A percentile compares a stretch with the other conserved stretches of the same genome.
Evolutionary conservation across 2,797 vertebrate genomes (phyloP).

Genomic region (Labroides dimidiatus): DNA sequence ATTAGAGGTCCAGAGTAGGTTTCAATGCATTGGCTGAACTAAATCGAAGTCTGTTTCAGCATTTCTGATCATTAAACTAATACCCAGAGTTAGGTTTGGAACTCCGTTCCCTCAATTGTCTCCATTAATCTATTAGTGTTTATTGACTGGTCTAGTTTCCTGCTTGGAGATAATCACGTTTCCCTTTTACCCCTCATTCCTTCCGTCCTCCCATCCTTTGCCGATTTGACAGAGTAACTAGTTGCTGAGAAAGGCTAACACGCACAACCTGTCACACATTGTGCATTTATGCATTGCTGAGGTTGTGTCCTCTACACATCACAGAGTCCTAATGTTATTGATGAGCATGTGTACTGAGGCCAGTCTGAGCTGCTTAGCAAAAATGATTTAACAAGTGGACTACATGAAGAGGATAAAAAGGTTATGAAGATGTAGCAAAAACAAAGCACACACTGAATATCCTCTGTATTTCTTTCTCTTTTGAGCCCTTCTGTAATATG

Average conservation of each 20-base stretch:
- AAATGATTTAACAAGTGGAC: slow-evolving; percentile 25
- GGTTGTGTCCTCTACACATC: slow-evolving; percentile 14
- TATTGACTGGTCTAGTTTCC: slow-evolving; percentile 75
- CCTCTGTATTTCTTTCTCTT: not conserved
- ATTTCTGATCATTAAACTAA: slow-evolving; percentile 78
- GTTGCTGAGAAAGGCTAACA: slow-evolving; percentile 59
- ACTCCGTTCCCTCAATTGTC: slow-evolving; percentile 50
- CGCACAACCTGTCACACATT: slow-evolving; percentile 40
- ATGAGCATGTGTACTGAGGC: slow-evolving; percentile 27
- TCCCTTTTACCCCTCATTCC: slow-evolving; percentile 58
- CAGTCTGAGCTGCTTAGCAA: slow-evolving; percentile 50
- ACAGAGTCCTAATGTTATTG: slow-evolving; percentile 16
- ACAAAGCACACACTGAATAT: slow-evolving; percentile 11
- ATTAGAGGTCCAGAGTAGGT: slow-evolving; percentile 49
- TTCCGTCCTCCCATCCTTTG: slow-evolving; percentile 47
- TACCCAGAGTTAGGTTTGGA: slow-evolving; percentile 68
- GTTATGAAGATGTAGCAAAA: slow-evolving; percentile 29
- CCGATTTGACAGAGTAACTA: slow-evolving; percentile 69
- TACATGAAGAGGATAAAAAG: slow-evolving; percentile 23
- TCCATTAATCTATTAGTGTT: slow-evolving; percentile 73
- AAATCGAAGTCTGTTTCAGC: slow-evolving; percentile 69
- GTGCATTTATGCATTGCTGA: slow-evolving; percentile 31
- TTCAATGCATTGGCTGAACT: slow-evolving; percentile 43
- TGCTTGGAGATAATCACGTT: slow-evolving; percentile 76
- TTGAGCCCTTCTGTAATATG: not conserved